Evolutionary conservation across 2,888 invertebrate species (phyloP), one percentile per base, ranked within the genome.

Genomic region (Callyntrura sp.): DNA sequence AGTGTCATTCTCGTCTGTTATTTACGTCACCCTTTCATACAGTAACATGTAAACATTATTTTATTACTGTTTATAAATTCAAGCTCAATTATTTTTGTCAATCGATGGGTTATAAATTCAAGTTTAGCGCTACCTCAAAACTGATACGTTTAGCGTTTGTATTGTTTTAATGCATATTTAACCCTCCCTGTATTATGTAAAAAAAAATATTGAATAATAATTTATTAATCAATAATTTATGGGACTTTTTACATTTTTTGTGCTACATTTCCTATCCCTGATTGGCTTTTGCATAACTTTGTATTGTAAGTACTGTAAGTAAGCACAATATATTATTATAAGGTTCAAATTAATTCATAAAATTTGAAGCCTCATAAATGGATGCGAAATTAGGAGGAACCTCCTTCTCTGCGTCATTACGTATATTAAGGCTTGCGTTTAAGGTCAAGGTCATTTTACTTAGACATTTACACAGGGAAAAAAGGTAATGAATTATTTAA

Each of bases 31-130:
- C 9, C 17, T 60, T 60, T 60, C 9, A 60, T 23, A 23, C 60
- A 60, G 23, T 17, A 60, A 23, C 60, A 23, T 60, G 60, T 23
- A 60, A 6, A 60, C 25, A 28, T 12, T 65, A 70, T 35, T 70
- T 70, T 70, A 43, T 70, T 70, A 17, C 60, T 4, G 25, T 43
- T 43, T 70, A 70, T 70, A 43, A 70, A 70, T 70, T 70, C 70
- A 70, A 70, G 9, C n/a, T 70, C 45, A 17, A 43, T 65, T 65
- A 65, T 62, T 25, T 62, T 62, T 62, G 62, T 62, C 62, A 62
- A 62, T 12, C 23, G 35, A 6, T 14, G 5, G 8, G 45, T 9
- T 20, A 43, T 70, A 45, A 70, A 70, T 70, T 70, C 3, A 70
- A 45, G 45, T 43, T 70, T 43, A 43, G 11, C 25, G 9, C 70